A percentile compares a stretch with the other conserved stretches of the same genome.
phyloP scores from a whole-genome alignment of 2,888 invertebrate genomes.

The Lepeophtheirus nordmannii region DNA sequence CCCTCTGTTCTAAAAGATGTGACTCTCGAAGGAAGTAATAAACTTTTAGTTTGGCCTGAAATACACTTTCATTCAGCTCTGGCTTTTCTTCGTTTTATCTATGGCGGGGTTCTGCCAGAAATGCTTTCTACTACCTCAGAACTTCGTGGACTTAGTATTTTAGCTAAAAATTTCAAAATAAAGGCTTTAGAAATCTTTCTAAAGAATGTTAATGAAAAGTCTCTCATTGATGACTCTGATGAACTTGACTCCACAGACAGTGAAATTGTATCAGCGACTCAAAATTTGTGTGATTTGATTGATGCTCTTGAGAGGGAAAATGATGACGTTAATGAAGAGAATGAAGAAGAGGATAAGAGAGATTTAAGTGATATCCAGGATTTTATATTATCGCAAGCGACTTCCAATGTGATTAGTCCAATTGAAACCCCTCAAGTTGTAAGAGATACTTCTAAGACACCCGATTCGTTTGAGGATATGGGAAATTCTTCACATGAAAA shows the following conservation, averaged over 20 bases:
- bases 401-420: not conserved
- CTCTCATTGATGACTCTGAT: conserved; percentile 1
- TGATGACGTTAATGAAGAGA: not conserved
- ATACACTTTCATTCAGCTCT: not conserved
- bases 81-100: not conserved
- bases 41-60: not conserved
- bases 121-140: not conserved
- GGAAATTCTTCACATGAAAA: too few species aligned
- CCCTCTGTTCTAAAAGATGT: not conserved
- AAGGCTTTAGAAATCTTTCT: not conserved
- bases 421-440: not conserved
- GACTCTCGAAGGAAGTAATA: not conserved
- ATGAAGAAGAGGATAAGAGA: not conserved
- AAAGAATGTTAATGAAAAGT: not conserved
- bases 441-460: too few species aligned
- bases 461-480: too few species aligned
- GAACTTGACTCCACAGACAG: not conserved
- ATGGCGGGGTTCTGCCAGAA: not conserved
- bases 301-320: not conserved
- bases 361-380: not conserved
- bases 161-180: not conserved
- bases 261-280: not conserved
- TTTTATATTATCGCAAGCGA: not conserved
- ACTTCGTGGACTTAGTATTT: not conserved
- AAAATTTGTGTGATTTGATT: not conserved